Evolutionary conservation across 2,888 invertebrate genomes (phyloP).

Genomic region (Andrena minutula): DNA sequence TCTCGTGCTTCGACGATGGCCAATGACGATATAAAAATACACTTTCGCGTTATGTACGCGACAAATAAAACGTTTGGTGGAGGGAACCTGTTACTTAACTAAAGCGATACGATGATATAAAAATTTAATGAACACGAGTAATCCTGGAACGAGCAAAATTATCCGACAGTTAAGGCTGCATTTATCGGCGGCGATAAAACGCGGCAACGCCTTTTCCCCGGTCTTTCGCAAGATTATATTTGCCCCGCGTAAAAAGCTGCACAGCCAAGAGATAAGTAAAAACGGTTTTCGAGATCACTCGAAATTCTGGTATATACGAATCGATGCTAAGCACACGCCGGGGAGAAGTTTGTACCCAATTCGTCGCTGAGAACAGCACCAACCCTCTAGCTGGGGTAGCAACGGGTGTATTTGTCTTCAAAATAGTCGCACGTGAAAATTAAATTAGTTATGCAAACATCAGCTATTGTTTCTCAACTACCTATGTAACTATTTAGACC

Average conservation of each 20-base stretch:
- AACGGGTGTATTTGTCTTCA: no score
- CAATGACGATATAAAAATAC: not conserved
- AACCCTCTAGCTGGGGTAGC: no score
- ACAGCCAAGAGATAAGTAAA: slow-evolving; percentile 47
- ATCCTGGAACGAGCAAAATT: slow-evolving; percentile 6
- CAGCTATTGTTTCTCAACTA: no score
- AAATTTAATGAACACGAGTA: slow-evolving; percentile 28
- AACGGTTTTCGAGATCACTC: not conserved
- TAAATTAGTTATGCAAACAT: no score
- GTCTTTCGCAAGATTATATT: slow-evolving; percentile 53
- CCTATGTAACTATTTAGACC: no score
- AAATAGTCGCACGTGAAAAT: no score
- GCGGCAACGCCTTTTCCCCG: slow-evolving; percentile 29
- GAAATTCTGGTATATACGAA: not conserved
- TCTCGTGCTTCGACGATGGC: not conserved
- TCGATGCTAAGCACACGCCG: not conserved
- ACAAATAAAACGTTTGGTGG: slow-evolving; percentile 8
- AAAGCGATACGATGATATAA: not conserved
- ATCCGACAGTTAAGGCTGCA: slow-evolving; percentile 19
- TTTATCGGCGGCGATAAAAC: slow-evolving; percentile 51
- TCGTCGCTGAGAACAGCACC: not conserved
- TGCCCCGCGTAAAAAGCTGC: slow-evolving; percentile 47
- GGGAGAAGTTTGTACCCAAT: not conserved
- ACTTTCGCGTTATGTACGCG: not conserved
- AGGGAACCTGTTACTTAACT: not conserved